Conservation (phyloP, 2,888 invertebrate species). For the Conops quadrifasciatus region DNA sequence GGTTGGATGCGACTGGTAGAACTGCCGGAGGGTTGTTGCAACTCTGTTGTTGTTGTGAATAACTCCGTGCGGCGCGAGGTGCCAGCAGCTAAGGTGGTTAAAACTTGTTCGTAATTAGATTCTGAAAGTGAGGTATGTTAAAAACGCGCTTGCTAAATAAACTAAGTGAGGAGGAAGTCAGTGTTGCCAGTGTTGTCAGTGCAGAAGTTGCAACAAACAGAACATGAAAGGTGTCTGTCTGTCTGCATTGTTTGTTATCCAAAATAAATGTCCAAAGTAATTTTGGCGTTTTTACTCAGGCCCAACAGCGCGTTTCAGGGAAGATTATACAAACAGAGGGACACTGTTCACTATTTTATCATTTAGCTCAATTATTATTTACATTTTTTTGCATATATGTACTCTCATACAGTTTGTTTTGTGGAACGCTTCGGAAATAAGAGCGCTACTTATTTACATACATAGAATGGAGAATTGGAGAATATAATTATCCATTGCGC, state of each 20-base stretch:
- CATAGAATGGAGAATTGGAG: slow-evolving; percentile 21
- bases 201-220: slow-evolving; percentile 21
- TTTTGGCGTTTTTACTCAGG: slow-evolving; percentile 31
- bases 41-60: slow-evolving; percentile 66
- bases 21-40: slow-evolving; percentile 65
- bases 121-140: slow-evolving; percentile 50
- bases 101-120: slow-evolving; percentile 53
- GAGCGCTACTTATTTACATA: slow-evolving; percentile 25
- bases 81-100: slow-evolving; percentile 49
- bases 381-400: slow-evolving; percentile 29
- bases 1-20: slow-evolving; percentile 46
- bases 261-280: slow-evolving; percentile 28
- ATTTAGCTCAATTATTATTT: slow-evolving; percentile 14
- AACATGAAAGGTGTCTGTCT: slow-evolving; percentile 12
- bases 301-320: slow-evolving; percentile 21
- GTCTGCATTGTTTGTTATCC: slow-evolving; percentile 1
- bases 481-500: slow-evolving; percentile 53
- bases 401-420: no score
- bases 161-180: not conserved
- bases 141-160: slow-evolving; percentile 20
- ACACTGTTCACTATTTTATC: slow-evolving; percentile 4
- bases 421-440: slow-evolving; percentile 26
- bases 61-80: slow-evolving; percentile 47
- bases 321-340: slow-evolving; percentile 23
- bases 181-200: slow-evolving; percentile 37